Percentiles rank a stretch among this genome's conserved stretches.
Conservation (phyloP, 1,140 invertebrate genomes). For the Lordiphosa stackelbergi region DNA sequence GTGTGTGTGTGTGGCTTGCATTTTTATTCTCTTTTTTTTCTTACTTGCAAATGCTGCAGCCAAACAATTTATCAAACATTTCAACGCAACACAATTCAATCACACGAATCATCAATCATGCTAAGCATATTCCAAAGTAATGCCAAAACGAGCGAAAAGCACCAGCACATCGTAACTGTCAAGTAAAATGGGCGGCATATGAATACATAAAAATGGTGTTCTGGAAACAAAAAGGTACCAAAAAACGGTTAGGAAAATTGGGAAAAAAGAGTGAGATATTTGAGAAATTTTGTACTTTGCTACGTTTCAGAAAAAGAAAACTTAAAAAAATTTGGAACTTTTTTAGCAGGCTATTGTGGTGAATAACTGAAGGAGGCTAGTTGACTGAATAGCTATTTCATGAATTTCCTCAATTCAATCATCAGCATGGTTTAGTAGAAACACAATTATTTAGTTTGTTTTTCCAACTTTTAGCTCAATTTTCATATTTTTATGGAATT, state of each 20-base stretch:
- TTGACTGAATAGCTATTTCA: too few species aligned
- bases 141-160: constrained; percentile 23
- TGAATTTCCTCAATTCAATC: too few species aligned
- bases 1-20: constrained; percentile 3
- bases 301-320: too few species aligned
- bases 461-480: too few species aligned
- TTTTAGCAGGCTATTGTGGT: too few species aligned
- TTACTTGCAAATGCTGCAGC: constrained; percentile 17
- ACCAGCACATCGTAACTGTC: constrained; percentile 42
- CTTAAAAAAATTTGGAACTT: too few species aligned
- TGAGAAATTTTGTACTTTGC: too few species aligned
- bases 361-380: too few species aligned
- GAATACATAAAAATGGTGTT: constrained; percentile 17
- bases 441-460: too few species aligned
- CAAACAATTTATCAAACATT: constrained; percentile 61
- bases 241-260: too few species aligned
- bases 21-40: constrained; percentile 1
- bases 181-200: constrained; percentile 5
- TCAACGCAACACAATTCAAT: constrained; percentile 54
- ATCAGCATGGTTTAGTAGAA: too few species aligned
- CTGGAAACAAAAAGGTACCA: neutral
- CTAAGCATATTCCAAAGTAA: constrained; percentile 33
- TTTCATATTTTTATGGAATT: neutral
- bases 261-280: too few species aligned
- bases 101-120: constrained; percentile 65